Conservation (phyloP, 2,888 invertebrate species). For the Drosophila prostipennis region DNA sequence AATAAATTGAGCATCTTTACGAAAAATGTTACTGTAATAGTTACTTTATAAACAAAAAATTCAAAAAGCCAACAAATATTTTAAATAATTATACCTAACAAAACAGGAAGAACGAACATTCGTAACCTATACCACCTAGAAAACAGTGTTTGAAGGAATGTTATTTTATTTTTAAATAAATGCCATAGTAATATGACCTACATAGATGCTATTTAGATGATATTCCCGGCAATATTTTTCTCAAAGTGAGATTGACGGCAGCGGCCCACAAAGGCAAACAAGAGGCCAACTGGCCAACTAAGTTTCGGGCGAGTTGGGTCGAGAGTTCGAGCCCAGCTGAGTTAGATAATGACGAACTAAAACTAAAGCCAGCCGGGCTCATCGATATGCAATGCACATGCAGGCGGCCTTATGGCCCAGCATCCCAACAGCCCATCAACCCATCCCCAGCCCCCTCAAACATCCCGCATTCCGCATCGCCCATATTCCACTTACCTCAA, state of each 20-base stretch:
- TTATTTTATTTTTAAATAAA: too few relatives aligned
- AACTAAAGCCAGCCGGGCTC: conserved; percentile 64
- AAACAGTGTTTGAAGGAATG: too few relatives aligned
- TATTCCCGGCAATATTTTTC: conserved; percentile 4
- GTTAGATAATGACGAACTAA: conserved; percentile 73
- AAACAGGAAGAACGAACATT: too few relatives aligned
- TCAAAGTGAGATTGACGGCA: conserved; percentile 11
- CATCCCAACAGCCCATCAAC: background rate
- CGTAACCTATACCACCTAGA: too few relatives aligned
- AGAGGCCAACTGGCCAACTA: conserved; percentile 59
- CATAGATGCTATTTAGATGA: too few relatives aligned
- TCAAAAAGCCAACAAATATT: too few relatives aligned
- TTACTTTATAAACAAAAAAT: too few relatives aligned
- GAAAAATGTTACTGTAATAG: too few relatives aligned
- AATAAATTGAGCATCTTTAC: too few relatives aligned
- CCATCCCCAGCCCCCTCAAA: background rate
- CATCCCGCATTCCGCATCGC: conserved; percentile 8
- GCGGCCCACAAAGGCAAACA: conserved; percentile 67
- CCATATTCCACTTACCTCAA: conserved; percentile 82
- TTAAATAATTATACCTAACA: too few relatives aligned
- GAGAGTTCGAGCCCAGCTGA: conserved; percentile 40
- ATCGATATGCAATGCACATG: conserved; percentile 72
- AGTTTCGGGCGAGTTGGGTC: conserved; percentile 62
- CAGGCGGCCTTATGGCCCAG: conserved; percentile 11
- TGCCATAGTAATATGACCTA: too few relatives aligned